A percentile compares a stretch with the other conserved stretches of the same genome.
These are phyloP conservation scores for Trachemys scripta DNA, from an alignment of 2,113 vertebrate species.

Conservation along the genomic window DNA sequence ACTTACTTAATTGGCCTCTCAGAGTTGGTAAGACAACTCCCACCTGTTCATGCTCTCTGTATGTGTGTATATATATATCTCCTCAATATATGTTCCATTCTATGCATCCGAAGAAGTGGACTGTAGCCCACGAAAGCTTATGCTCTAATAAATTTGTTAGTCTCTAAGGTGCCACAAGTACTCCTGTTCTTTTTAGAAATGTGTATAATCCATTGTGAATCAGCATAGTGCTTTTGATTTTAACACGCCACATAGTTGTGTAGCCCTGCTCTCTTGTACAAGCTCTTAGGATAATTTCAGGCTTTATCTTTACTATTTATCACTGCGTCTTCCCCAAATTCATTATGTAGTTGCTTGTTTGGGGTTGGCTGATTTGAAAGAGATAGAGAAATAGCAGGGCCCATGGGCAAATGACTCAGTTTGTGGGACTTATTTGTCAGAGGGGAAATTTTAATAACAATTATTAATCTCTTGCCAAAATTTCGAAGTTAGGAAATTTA, in stretches of 20 bases:
- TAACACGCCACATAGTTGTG: neutral
- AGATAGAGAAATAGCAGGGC: neutral
- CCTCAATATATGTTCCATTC: too few relatives aligned
- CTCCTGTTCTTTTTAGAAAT: neutral
- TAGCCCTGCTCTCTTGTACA: neutral
- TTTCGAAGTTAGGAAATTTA: neutral
- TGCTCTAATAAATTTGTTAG: too few relatives aligned
- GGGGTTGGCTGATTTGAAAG: neutral
- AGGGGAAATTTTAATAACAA: neutral
- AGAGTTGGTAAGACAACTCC: too few relatives aligned
- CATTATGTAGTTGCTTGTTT: neutral
- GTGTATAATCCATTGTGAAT: fast-evolving
- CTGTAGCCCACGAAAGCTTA: too few relatives aligned
- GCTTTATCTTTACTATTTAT: neutral
- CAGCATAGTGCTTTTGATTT: neutral
- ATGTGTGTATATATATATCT: too few relatives aligned
- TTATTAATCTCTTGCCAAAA: neutral
- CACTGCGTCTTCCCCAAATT: neutral
- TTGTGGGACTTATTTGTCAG: neutral
- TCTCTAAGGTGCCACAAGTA: too few relatives aligned
- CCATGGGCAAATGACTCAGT: neutral
- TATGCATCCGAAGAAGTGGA: too few relatives aligned
- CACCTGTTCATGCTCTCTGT: too few relatives aligned
- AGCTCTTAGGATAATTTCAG: neutral
- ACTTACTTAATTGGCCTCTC: too few relatives aligned